phyloP scores from a whole-genome alignment of 2,888 invertebrate species.

The Hipparchia sbordonii region DNA sequence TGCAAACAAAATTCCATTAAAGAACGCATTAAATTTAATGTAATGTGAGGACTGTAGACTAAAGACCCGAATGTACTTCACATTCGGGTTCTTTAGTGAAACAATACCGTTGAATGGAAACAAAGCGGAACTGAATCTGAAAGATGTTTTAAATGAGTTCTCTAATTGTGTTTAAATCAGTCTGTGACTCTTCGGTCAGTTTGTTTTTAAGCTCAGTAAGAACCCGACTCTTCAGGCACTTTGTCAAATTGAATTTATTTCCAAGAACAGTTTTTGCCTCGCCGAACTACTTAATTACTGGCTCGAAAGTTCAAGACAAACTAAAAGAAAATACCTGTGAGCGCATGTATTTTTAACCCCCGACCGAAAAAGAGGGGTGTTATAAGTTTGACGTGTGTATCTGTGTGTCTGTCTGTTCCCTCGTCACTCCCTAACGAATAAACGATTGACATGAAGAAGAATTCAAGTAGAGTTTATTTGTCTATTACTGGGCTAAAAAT shows the following conservation, averaged over 20 bases:
- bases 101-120: slow-evolving; percentile 6
- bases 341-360: no score
- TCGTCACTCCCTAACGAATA: no score
- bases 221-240: slow-evolving; percentile 42
- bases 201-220: slow-evolving; percentile 47
- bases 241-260: slow-evolving; percentile 60
- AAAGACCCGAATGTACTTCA: no score
- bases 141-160: slow-evolving; percentile 43
- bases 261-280: slow-evolving; percentile 42
- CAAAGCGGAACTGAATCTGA: slow-evolving; percentile 28
- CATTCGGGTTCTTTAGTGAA: background rate
- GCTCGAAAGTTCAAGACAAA: background rate
- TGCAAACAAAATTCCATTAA: no score
- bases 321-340: no score
- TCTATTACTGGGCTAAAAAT: background rate
- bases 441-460: no score
- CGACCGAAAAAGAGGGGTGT: no score
- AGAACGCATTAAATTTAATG: no score
- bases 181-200: slow-evolving; percentile 45
- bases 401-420: no score
- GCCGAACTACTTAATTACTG: background rate
- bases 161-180: slow-evolving; percentile 48
- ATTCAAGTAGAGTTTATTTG: no score
- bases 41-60: no score
- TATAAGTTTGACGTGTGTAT: no score